A percentile compares a stretch with the other conserved stretches of the same genome.
Evolutionary conservation across 2,113 vertebrate genomes (phyloP).

Genomic region (Circaetus gallicus): DNA sequence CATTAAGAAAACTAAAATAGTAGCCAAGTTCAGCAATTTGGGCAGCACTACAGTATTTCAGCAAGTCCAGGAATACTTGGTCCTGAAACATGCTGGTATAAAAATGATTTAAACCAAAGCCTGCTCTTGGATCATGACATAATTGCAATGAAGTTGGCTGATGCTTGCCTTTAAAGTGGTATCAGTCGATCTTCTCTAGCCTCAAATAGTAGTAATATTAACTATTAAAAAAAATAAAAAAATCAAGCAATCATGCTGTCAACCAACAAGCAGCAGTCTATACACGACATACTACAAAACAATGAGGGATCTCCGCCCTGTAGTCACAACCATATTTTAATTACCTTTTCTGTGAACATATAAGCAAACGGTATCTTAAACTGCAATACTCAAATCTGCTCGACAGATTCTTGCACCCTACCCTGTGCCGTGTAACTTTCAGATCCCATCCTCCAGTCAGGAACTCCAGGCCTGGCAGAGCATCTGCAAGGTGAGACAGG

Average conservation of each 20-base stretch:
- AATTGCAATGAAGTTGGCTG: not conserved
- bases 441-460: not conserved
- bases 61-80: not conserved
- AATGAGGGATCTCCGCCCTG: not conserved
- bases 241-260: not conserved
- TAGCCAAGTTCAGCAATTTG: not conserved
- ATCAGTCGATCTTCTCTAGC: not conserved
- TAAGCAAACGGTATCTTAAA: not conserved
- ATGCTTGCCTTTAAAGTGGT: not conserved
- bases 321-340: not conserved
- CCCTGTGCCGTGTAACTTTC: accelerated
- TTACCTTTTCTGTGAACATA: not conserved
- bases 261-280: not conserved
- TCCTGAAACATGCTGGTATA: not conserved
- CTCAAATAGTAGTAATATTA: not conserved
- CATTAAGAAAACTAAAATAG: not conserved
- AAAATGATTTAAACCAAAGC: not conserved
- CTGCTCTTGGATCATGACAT: not conserved
- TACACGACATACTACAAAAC: not conserved
- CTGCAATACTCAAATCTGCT: not conserved
- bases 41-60: not conserved
- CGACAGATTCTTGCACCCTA: not conserved
- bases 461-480: not conserved
- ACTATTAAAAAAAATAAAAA: not conserved
- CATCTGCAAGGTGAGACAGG: not conserved